Evolutionary conservation across 2,113 vertebrate genomes (phyloP), one percentile per base, ranked within the genome.

Genomic region (Pogona vitticeps): DNA sequence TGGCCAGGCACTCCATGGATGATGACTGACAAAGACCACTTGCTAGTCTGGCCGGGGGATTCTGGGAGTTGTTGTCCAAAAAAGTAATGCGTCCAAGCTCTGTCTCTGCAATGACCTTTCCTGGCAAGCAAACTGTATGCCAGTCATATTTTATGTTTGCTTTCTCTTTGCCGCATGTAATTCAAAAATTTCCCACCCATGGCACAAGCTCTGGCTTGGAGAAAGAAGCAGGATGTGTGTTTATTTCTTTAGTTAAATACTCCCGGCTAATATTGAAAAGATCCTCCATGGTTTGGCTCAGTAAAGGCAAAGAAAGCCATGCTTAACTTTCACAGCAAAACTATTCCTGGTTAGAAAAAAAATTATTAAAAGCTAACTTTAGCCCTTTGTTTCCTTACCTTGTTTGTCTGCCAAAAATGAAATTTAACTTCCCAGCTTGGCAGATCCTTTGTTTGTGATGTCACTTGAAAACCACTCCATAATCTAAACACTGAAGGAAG

Each of bases 381-480:
- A 61, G 56, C 68, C 26, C 56, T 86, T 80, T 80, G 77, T 42
- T 67, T 86, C 36, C 68, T 46, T 72, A 61, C 12, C 12, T 86
- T 80, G 52, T 80, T 80, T 15, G 36, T 18, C 6, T 72, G 68
- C 56, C 67, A 72, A 80, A 73, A 73, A 80, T 31, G 56, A 85
- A 78, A 42, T 85, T 42, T 31, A 75, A 63, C 40, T 40, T 76
- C 71, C 36, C 38, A 76, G 17, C 58, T 85, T 86, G 77, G 67
- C 76, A 63, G 31, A 23, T 42, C 28, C 33, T 80, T 61, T 80
- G 52, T 72, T 18, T n/a, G 18, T 86, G 85, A 86, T 80, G 85
- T 86, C 85, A 86, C 79, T 72, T 86, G 31, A 72, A 86, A 80
- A 63, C 65, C 68, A 79, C 38, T 61, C 77, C 56, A 61, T 56